phyloP scores from a whole-genome alignment of 2,888 invertebrate genomes.

The Platycheirus rosarum region DNA sequence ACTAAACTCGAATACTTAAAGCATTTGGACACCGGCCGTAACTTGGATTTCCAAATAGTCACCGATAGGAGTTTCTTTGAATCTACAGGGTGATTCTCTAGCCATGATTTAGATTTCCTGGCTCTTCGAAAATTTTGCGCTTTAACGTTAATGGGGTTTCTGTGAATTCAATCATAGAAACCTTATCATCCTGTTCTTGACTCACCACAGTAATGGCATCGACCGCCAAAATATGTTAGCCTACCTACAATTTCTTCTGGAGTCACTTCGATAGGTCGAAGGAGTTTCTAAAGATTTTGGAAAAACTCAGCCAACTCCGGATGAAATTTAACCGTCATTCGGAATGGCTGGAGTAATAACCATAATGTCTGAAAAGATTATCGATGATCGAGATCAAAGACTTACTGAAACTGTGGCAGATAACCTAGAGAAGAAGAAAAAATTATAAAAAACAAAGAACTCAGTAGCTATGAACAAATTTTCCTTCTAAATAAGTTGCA shows the following conservation, averaged over 20 bases:
- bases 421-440: too few relatives aligned
- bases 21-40: slow-evolving; percentile 90
- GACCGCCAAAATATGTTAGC: slow-evolving; percentile 93
- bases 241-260: slow-evolving; percentile 86
- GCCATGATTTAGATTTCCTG: slow-evolving; percentile 95
- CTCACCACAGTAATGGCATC: slow-evolving; percentile 97
- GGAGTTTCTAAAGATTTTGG: slow-evolving; percentile 91
- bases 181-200: slow-evolving; percentile 93
- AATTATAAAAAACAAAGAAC: too few relatives aligned
- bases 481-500: neutral
- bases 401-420: slow-evolving; percentile 91
- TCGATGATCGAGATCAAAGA: slow-evolving; percentile 97
- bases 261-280: slow-evolving; percentile 86
- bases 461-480: too few relatives aligned
- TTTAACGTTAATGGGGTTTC: slow-evolving; percentile 90
- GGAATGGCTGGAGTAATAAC: slow-evolving; percentile 97
- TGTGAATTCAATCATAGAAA: slow-evolving; percentile 96
- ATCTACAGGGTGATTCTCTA: slow-evolving; percentile 90
- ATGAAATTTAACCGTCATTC: slow-evolving; percentile 95
- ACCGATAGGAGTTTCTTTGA: slow-evolving; percentile 89
- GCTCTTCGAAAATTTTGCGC: slow-evolving; percentile 78
- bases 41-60: slow-evolving; percentile 96
- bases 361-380: slow-evolving; percentile 98
- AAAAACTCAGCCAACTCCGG: slow-evolving; percentile 94
- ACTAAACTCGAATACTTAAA: slow-evolving; percentile 98